Base-by-base conservation (phyloP, 2,888 invertebrate species). In the Sphaeridia pumilis region DNA sequence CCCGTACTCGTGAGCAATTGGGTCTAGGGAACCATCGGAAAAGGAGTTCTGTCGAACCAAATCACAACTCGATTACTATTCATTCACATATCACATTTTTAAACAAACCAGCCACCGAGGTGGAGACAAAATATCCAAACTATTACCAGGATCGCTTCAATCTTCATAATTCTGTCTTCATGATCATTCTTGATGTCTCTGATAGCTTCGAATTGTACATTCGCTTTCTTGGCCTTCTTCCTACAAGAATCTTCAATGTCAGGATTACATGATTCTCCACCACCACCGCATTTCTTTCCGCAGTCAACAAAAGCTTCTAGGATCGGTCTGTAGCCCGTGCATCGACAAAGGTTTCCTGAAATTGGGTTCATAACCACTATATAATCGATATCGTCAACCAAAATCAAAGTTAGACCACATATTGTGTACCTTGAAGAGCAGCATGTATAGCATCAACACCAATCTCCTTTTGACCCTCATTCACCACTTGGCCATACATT, bases 291-390 rank as follows among this genome's bases (percentile, higher is more conserved):
- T n/a, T 12, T 24, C 2, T 31, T n/a, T 12, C 21, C 38, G 27
- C 58, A 89, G 0, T 87, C 84, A 71, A 81, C 82, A 66, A 84
- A 90, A 0, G 89, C 90, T 71, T 94, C 92, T 47, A 93, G 78
- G 55, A 94, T 94, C 0, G 94, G 87, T 63, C 94, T 77, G 67
- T 94, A 94, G 0, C 94, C 94, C 0, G 94, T 94, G 69, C 94
- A 94, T 58, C 94, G 78, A 66, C 93, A 94, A 5, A 94, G 73
- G 64, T 80, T 79, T 5, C 78, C 79, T 76, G 64, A 25, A 65
- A n/a, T n/a, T n/a, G n/a, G n/a, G n/a, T n/a, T n/a, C 12, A 51
- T n/a, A 38, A 46, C 17, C 21, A n/a, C n/a, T n/a, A n/a, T n/a
- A n/a, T n/a, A n/a, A n/a, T n/a, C n/a, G n/a, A n/a, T n/a, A n/a